Percentiles rank a stretch among this genome's conserved stretches.
phyloP scores from a whole-genome alignment of 2,797 vertebrate species.

The Pseudochromis fuscus region DNA sequence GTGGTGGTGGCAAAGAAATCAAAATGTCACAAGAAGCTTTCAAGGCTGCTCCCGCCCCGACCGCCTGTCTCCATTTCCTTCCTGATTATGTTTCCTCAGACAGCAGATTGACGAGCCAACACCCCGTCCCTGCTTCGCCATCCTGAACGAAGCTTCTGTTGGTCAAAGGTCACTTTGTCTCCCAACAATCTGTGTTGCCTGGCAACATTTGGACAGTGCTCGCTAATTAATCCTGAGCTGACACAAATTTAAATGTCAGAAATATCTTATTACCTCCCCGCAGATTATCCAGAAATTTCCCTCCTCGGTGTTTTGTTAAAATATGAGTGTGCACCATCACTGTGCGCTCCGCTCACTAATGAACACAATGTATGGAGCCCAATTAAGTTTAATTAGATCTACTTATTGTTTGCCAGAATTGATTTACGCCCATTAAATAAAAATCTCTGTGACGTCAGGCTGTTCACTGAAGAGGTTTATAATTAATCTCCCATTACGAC shows the following conservation, averaged over 20 bases:
- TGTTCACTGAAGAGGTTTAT: constrained; percentile 29
- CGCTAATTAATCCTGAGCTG: constrained; percentile 27
- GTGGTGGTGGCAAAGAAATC: constrained; percentile 33
- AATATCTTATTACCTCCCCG: constrained; percentile 25
- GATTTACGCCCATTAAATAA: constrained; percentile 22
- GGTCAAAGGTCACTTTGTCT: constrained; percentile 45
- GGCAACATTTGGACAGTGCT: constrained; percentile 12
- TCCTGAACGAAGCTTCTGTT: neutral
- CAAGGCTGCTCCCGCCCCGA: constrained; percentile 19
- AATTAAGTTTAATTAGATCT: constrained; percentile 31
- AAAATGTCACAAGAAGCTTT: constrained; percentile 47
- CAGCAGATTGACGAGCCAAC: constrained; percentile 26
- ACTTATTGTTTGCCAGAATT: constrained; percentile 16
- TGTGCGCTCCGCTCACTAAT: constrained; percentile 24
- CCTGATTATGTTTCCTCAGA: constrained; percentile 17
- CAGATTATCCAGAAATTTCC: constrained; percentile 8
- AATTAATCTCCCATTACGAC: constrained; percentile 29
- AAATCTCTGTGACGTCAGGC: constrained; percentile 16
- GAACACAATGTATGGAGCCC: constrained; percentile 21
- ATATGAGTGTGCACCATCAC: constrained; percentile 10
- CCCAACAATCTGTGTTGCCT: constrained; percentile 4
- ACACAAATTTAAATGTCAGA: constrained; percentile 40
- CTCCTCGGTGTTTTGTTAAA: constrained; percentile 10
- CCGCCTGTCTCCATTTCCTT: constrained; percentile 2
- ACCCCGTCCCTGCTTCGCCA: neutral